Conservation (phyloP, 2,113 vertebrate species). For the Semicossyphus pulcher region DNA sequence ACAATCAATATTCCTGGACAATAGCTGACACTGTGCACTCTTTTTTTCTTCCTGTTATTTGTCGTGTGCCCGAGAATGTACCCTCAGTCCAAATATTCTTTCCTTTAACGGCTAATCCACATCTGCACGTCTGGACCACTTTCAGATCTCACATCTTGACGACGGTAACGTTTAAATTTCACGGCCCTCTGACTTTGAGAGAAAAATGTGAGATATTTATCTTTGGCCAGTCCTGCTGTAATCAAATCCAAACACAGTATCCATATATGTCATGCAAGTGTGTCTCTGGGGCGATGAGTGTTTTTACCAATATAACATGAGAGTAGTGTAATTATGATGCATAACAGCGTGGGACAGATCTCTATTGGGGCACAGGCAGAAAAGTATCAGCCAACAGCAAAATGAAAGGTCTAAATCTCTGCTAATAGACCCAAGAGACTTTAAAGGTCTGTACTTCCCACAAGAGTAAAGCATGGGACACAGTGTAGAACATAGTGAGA, state of each 20-base stretch:
- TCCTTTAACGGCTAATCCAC: not conserved
- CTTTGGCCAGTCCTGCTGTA: not conserved
- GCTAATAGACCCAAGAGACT: not conserved
- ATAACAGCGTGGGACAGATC: not conserved
- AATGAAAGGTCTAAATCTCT: not conserved
- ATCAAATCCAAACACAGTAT: constrained; percentile 2
- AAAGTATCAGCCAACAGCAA: no score
- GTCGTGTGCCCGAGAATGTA: constrained; percentile 6
- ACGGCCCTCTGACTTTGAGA: not conserved
- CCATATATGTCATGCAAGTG: not conserved
- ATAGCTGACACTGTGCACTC: not conserved
- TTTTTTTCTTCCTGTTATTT: not conserved
- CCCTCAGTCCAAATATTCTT: not conserved
- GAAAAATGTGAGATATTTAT: constrained; percentile 8
- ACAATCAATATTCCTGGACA: not conserved
- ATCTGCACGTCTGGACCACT: not conserved
- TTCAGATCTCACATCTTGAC: constrained; percentile 3
- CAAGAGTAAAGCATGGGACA: not conserved
- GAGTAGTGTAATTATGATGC: not conserved
- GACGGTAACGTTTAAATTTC: not conserved
- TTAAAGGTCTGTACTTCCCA: not conserved
- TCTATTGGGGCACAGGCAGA: not conserved
- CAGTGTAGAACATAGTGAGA: not conserved
- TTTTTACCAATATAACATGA: constrained; percentile 3
- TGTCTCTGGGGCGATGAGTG: not conserved